A percentile compares a stretch with the other conserved stretches of the same genome.
These are phyloP conservation scores for Chanos chanos DNA, from an alignment of 2,797 vertebrate genomes.

Conservation along the genomic window DNA sequence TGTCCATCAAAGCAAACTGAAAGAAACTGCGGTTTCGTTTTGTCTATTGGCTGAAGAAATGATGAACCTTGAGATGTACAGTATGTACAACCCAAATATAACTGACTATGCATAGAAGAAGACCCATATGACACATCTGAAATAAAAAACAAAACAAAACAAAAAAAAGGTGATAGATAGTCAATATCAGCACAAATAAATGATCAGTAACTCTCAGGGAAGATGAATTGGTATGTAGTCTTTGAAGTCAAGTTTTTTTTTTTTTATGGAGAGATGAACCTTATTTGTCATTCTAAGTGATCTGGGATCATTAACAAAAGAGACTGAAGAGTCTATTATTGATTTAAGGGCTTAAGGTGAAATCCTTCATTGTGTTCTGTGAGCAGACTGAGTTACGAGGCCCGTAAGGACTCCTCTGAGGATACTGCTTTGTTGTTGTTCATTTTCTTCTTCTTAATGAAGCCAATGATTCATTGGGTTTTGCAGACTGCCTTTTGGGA, in stretches of 20 bases:
- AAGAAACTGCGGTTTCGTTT: background rate
- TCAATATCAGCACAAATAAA: no score
- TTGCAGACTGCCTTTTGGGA: slow-evolving; percentile 34
- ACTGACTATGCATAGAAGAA: no score
- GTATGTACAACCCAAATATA: no score
- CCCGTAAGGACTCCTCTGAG: slow-evolving; percentile 3
- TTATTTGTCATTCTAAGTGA: no score
- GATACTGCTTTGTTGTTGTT: background rate
- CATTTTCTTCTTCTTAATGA: slow-evolving; percentile 50
- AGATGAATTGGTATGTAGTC: no score
- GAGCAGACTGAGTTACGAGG: slow-evolving; percentile 17
- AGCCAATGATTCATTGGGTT: slow-evolving; percentile 45
- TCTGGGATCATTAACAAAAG: no score
- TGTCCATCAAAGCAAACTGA: slow-evolving; percentile 30
- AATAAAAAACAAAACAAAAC: no score
- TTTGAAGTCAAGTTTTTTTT: no score
- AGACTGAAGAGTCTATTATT: background rate
- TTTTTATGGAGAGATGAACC: no score
- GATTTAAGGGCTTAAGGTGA: background rate
- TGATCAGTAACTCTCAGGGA: no score
- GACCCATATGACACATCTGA: no score
- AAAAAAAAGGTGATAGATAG: no score
- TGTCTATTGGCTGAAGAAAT: background rate
- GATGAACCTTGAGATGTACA: background rate
- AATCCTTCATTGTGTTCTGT: background rate